phyloP scores from a whole-genome alignment of 2,113 vertebrate species.

The Cyanistes caeruleus region DNA sequence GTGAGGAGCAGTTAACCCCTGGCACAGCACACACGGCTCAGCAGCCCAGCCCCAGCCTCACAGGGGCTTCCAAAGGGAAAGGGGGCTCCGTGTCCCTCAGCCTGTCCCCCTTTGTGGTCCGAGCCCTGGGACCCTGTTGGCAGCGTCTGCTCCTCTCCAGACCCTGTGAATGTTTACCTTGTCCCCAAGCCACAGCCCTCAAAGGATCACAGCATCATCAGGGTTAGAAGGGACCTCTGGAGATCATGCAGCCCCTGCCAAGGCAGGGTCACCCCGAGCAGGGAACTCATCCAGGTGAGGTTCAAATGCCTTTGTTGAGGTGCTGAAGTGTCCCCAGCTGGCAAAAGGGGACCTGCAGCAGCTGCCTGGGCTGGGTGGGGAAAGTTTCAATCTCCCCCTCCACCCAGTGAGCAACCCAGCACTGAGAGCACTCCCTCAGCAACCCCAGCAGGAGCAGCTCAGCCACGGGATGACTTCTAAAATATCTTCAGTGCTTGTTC shows the following conservation, averaged over 20 bases:
- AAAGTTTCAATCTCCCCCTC: neutral
- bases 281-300: neutral
- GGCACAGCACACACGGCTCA: neutral
- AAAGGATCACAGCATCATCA: neutral
- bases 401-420: neutral
- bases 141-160: neutral
- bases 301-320: no score
- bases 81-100: neutral
- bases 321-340: neutral
- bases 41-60: rapidly evolving
- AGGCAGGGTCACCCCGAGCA: neutral
- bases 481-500: neutral
- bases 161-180: no score
- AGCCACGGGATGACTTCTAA: neutral
- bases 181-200: neutral
- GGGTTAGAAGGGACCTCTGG: neutral
- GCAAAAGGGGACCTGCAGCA: neutral
- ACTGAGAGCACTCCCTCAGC: rapidly evolving
- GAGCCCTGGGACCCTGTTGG: neutral
- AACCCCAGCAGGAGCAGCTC: neutral
- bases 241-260: neutral
- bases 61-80: neutral
- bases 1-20: neutral
- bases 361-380: neutral
- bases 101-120: neutral